Base-by-base conservation (phyloP, 2,888 invertebrate genomes). In the Serripes groenlandicus region DNA sequence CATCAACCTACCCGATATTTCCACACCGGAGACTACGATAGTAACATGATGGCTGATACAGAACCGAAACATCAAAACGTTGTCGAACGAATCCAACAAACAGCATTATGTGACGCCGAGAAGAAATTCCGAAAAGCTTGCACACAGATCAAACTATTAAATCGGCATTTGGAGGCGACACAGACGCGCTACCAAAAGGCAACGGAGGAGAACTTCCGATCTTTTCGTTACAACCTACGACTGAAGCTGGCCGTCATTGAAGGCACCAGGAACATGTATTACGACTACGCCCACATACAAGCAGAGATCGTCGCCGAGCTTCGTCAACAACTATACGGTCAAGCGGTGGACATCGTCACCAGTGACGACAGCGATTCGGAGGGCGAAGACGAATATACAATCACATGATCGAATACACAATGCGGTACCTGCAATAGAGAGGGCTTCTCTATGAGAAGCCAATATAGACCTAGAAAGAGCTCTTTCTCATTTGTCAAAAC, bases 221-320 rank as follows among this genome's bases (percentile, higher is more conserved):
- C 90, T 3, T 92, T 92, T 80, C 89, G 92, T 66, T 92, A 92
- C 87, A 88, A 88, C 68, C 78, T 91, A 4, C 85, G 91, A 18
- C 84, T 92, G 34, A 83, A 87, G 4, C 85, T 92, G 60, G 91
- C 91, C 18, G 88, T 90, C n/a, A 84, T 90, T 91, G 58, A 58
- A 58, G 58, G 58, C 23, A 28, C 58, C 11, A n/a, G 58, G 9
- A 58, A 58, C 58, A 58, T 58, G 58, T 58, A 58, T 28, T 58
- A 58, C 58, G 58, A 58, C 58, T 58, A 58, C 26, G 58, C 58
- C 23, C 84, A 86, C 73, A 77, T 83, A 56, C 89, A 89, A 76
- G 91, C 91, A 18, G 91, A 91, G 54, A 81, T 86, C 54, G 86
- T 92, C 42, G 86, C 85, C 2, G 79, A 90, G 28, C 69, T 90